Evolutionary conservation across 2,888 invertebrate species (phyloP).

Genomic region (Coelopa pilipes): DNA sequence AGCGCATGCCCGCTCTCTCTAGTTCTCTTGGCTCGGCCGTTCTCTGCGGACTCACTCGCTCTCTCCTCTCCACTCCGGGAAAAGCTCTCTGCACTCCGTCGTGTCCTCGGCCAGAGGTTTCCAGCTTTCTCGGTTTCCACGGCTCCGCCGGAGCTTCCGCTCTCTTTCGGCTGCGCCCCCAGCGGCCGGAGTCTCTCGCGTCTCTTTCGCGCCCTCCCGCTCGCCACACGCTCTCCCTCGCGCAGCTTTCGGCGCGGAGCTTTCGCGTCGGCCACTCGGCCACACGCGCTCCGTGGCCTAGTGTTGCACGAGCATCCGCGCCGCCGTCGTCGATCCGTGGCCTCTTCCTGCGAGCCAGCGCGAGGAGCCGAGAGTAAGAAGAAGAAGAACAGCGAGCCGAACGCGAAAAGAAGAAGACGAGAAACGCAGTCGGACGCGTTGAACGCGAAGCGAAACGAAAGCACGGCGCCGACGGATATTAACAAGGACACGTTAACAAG

Average conservation of each 20-base stretch:
- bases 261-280: constrained; percentile 48
- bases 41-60: too few relatives aligned
- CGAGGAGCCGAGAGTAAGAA: too few relatives aligned
- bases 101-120: neutral
- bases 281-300: constrained; percentile 54
- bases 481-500: too few relatives aligned
- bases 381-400: too few relatives aligned
- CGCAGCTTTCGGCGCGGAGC: constrained; percentile 48
- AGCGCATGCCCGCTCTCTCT: too few relatives aligned
- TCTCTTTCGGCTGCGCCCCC: neutral
- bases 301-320: constrained; percentile 63
- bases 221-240: neutral
- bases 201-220: neutral
- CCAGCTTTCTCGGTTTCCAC: neutral
- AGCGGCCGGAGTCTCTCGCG: neutral
- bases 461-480: too few relatives aligned
- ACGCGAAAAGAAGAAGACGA: too few relatives aligned
- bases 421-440: too few relatives aligned
- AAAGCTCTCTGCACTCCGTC: neutral
- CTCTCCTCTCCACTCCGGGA: too few relatives aligned
- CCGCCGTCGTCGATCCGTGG: constrained; percentile 50
- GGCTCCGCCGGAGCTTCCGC: neutral
- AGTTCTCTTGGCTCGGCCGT: too few relatives aligned
- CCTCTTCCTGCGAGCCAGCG: too few relatives aligned
- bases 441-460: too few relatives aligned